phyloP scores from a whole-genome alignment of 2,113 vertebrate species.

The Synodontis membranacea region DNA sequence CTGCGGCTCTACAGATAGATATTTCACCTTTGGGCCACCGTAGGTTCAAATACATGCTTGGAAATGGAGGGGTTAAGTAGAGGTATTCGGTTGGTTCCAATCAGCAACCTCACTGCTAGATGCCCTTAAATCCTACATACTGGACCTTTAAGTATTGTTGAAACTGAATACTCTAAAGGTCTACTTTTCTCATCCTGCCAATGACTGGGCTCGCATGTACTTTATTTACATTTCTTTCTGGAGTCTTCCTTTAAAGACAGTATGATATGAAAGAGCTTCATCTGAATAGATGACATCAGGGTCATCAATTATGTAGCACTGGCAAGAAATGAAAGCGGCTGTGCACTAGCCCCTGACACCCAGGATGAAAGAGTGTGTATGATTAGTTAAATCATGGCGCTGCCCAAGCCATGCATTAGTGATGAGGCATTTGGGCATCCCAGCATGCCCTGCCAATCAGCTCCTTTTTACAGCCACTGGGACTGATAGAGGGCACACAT shows the following conservation, averaged over 20 bases:
- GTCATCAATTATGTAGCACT: conserved; percentile 66
- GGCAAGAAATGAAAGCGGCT: conserved; percentile 69
- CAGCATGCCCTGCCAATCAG: conserved; percentile 57
- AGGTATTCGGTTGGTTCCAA: no score
- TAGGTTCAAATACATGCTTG: no score
- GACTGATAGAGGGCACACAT: conserved; percentile 63
- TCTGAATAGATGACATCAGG: conserved; percentile 52
- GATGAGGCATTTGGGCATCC: conserved; percentile 70
- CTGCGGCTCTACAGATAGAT: no score
- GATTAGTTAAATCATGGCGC: conserved; percentile 76
- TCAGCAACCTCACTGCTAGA: no score
- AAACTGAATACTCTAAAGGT: background rate
- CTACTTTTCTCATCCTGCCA: background rate
- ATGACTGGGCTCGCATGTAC: background rate
- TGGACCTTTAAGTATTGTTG: background rate
- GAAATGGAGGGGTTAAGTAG: no score
- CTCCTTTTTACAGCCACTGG: conserved; percentile 62
- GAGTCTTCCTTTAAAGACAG: conserved; percentile 10
- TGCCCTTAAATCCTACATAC: no score
- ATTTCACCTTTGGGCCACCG: no score
- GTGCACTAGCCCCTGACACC: conserved; percentile 51
- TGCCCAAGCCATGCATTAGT: conserved; percentile 72
- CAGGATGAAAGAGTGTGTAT: conserved; percentile 68
- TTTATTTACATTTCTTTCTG: background rate
- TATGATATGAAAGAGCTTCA: background rate